Base-by-base conservation (phyloP, 1,140 invertebrate genomes). In the Aethina tumida region DNA sequence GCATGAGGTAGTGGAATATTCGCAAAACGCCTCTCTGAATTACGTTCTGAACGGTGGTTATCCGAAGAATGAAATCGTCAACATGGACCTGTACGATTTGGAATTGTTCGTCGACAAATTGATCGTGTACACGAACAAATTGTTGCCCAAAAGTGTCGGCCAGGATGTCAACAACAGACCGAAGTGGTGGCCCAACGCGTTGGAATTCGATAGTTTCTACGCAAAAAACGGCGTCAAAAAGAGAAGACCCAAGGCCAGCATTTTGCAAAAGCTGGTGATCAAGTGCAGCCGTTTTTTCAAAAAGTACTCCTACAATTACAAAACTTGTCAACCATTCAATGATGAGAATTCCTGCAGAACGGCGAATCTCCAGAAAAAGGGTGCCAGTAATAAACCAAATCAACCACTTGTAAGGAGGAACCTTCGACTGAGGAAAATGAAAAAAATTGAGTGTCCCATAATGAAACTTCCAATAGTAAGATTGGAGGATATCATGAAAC, bases 121-220 rank as follows among this genome's bases (percentile, higher is more conserved):
- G 14, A 41, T 54, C 4, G 19, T 45, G 25, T 43, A 33, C 30
- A 49, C 16, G 33, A 22, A 2, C 35, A 39, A 39, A 37, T 28
- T 16, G 21, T 31, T 38, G n/a, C 31, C 27, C 13, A 33, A 6
- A 42, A 21, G 29, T 15, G 16, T 41, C 19, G 28, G 15, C 18
- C 21, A 22, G 4, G 44, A 44, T 13, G 12, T 30, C 21, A 33
- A 32, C 12, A 33, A 35, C 9, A 47, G 35, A 21, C 47, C 50
- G 2, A n/a, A 39, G 19, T 51, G 49, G 46, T 54, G 49, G 52
- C 46, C 51, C 14, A 46, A 41, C 16, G 44, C 43, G 7, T 19
- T 43, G 8, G 18, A 41, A 7, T 39, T 49, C 16, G 28, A 33
- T 5, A 25, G 39, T 26, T 22, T 15, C 13, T 39, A 31, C 9